Evolutionary conservation across 2,113 vertebrate species (phyloP).

Genomic region (Turnix velox): DNA sequence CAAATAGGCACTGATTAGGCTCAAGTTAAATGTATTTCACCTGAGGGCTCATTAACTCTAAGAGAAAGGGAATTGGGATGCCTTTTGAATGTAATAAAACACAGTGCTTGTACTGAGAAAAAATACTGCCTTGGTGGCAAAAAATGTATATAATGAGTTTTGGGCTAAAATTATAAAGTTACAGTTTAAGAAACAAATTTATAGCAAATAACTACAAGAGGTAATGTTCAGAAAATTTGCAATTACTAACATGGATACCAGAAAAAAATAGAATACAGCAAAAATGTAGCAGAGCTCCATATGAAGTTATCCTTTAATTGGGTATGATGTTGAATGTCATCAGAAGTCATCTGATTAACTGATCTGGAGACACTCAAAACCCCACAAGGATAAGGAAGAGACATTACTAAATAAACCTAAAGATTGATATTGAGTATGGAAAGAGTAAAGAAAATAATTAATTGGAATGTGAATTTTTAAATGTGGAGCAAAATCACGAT

Average conservation of each 20-base stretch:
- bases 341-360: neutral
- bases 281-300: neutral
- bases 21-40: slow-evolving; percentile 53
- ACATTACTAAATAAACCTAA: neutral
- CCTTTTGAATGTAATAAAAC: slow-evolving; percentile 51
- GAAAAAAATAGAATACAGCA: neutral
- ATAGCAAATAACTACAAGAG: neutral
- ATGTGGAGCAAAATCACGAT: neutral
- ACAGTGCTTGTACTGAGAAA: slow-evolving; percentile 43
- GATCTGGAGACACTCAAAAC: neutral
- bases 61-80: slow-evolving; percentile 55
- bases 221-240: neutral
- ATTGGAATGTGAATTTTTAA: neutral
- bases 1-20: slow-evolving; percentile 64
- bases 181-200: slow-evolving; percentile 35
- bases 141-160: slow-evolving; percentile 55
- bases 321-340: neutral
- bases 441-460: neutral
- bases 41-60: slow-evolving; percentile 61
- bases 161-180: slow-evolving; percentile 32
- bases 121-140: slow-evolving; percentile 61
- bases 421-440: neutral
- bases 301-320: neutral
- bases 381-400: neutral
- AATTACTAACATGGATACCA: neutral